Evolutionary conservation across 92 coral and sea anemone species (phyloP).

Genomic region (Parazoanthus darwini): DNA sequence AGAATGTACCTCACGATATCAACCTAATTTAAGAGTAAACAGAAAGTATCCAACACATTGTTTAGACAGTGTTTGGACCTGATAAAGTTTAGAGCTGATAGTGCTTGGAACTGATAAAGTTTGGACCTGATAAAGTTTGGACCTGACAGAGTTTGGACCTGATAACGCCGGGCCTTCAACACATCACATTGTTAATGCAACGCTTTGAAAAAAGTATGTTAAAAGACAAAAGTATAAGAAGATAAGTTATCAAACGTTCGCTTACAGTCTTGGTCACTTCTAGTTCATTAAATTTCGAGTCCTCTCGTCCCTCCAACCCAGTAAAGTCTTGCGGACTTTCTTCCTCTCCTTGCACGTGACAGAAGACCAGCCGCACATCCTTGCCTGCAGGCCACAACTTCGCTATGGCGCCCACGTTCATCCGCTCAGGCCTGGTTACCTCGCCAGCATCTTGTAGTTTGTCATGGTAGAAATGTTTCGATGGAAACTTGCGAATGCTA

Average conservation of each 20-base stretch:
- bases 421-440: conserved; percentile 18
- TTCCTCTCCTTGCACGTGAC: conserved; percentile 78
- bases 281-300: conserved; percentile 61
- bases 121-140: no score
- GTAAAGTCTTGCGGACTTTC: conserved; percentile 57
- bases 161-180: no score
- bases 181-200: no score
- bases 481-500: conserved; percentile 68
- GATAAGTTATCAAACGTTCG: background rate
- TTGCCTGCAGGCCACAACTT: conserved; percentile 10
- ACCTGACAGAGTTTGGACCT: no score
- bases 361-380: conserved; percentile 65
- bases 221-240: no score
- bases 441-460: conserved; percentile 8
- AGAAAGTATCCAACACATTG: background rate
- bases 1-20: conserved; percentile 54
- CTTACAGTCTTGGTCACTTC: conserved; percentile 78
- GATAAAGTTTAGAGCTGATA: no score
- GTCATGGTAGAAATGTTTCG: conserved; percentile 47
- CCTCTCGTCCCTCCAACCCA: conserved; percentile 59
- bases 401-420: conserved; percentile 18
- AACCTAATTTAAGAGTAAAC: conserved; percentile 46
- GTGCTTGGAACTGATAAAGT: no score
- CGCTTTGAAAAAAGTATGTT: no score
- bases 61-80: no score